Evolutionary conservation across 2,113 vertebrate genomes (phyloP).

Genomic region (Calyptomena viridis): DNA sequence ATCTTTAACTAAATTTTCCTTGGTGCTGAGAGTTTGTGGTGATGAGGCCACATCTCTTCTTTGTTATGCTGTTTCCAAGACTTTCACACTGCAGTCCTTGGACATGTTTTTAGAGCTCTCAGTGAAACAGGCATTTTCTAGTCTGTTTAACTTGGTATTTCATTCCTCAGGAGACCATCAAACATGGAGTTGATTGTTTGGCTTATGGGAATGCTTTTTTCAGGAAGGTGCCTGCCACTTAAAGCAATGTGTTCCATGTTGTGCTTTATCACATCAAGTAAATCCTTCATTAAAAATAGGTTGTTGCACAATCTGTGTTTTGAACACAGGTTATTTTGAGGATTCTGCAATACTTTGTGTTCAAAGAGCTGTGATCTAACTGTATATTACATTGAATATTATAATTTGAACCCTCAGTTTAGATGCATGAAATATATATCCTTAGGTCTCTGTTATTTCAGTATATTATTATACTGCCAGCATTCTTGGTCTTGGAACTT

Average conservation of each 20-base stretch:
- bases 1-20: background rate
- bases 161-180: background rate
- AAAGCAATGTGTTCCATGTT: background rate
- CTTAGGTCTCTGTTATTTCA: background rate
- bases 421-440: background rate
- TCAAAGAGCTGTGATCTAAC: background rate
- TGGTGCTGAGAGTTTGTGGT: background rate
- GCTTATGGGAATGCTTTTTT: background rate
- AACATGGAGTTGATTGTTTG: background rate
- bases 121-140: background rate
- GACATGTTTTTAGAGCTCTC: background rate
- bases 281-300: background rate
- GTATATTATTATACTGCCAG: background rate
- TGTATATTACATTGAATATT: background rate
- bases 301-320: background rate
- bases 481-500: background rate
- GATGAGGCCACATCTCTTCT: background rate
- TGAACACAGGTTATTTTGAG: background rate
- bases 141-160: background rate
- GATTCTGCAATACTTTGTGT: background rate
- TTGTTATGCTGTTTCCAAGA: background rate
- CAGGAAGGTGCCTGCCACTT: background rate
- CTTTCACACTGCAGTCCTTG: background rate
- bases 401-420: background rate
- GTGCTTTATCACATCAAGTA: background rate